Evolutionary conservation across 1,140 invertebrate species (phyloP).

Genomic region (Bombus huntii): DNA sequence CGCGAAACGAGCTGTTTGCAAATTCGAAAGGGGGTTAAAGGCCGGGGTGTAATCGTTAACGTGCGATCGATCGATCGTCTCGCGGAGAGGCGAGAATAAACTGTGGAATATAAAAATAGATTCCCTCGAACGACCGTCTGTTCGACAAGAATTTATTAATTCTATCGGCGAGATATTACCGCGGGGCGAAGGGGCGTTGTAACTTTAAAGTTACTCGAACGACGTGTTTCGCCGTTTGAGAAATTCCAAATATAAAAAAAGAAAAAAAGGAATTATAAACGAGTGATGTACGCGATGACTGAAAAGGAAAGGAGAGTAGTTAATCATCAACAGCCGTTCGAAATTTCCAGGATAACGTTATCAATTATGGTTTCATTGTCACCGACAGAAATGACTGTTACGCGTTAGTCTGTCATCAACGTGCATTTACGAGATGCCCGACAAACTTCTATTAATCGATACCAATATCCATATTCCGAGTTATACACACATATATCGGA

Average conservation of each 20-base stretch:
- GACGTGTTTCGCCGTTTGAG: neutral
- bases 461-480: neutral
- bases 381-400: neutral
- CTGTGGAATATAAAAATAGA: slow-evolving; percentile 27
- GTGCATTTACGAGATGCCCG: neutral
- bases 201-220: neutral
- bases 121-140: neutral
- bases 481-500: neutral
- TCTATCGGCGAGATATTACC: neutral
- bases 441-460: slow-evolving; percentile 1
- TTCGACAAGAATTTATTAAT: slow-evolving; percentile 12
- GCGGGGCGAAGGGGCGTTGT: neutral
- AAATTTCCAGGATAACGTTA: slow-evolving; percentile 29
- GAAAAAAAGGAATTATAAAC: too few relatives aligned
- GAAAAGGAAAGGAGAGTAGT: neutral
- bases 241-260: neutral
- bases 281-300: neutral
- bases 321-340: neutral
- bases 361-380: slow-evolving; percentile 36
- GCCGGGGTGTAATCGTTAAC: slow-evolving; percentile 19
- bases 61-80: slow-evolving; percentile 36
- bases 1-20: neutral
- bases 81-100: slow-evolving; percentile 17
- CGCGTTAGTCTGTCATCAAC: slow-evolving; percentile 4
- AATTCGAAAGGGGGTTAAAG: slow-evolving; percentile 30